These are phyloP conservation scores for Heteractis magnifica DNA, from an alignment of 92 coral and sea anemone species.

Conservation along the genomic window DNA sequence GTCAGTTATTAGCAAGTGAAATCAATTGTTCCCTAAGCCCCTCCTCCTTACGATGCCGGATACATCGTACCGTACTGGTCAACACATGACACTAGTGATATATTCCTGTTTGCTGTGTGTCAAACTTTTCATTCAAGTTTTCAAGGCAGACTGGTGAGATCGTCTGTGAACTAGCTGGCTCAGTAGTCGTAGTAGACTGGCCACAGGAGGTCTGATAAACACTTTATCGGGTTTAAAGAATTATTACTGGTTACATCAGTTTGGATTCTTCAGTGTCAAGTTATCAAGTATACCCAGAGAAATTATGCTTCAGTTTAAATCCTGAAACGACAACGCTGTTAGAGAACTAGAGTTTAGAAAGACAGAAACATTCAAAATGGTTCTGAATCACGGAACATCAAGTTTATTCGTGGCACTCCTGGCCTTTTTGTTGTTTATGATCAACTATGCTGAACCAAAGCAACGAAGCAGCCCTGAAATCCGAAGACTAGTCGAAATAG, in stretches of 20 bases:
- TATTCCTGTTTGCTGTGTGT: not conserved
- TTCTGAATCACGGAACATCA: not conserved
- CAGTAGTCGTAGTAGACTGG: not conserved
- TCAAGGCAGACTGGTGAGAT: not conserved
- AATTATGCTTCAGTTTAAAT: not conserved
- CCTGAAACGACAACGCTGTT: not conserved
- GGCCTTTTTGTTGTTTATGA: not conserved
- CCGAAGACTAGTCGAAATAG: slow-evolving; percentile 13
- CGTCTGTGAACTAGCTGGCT: not conserved
- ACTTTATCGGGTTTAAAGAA: not conserved
- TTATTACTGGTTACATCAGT: not conserved
- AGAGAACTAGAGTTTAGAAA: not conserved
- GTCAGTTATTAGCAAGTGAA: slow-evolving; percentile 2
- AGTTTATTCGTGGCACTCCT: not conserved
- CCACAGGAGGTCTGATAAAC: not conserved
- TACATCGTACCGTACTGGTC: not conserved
- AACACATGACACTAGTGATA: slow-evolving; percentile 6
- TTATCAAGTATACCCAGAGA: not conserved
- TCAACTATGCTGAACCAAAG: not conserved
- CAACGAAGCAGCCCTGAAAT: not conserved
- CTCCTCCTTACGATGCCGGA: slow-evolving; percentile 15
- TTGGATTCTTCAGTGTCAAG: not conserved
- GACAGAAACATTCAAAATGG: not conserved
- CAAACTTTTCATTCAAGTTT: slow-evolving; percentile 3
- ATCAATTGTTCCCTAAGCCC: slow-evolving; percentile 11